Evolutionary conservation across 2,888 invertebrate species (phyloP), one percentile per base, ranked within the genome.

Genomic region (Lepidonotus clava): DNA sequence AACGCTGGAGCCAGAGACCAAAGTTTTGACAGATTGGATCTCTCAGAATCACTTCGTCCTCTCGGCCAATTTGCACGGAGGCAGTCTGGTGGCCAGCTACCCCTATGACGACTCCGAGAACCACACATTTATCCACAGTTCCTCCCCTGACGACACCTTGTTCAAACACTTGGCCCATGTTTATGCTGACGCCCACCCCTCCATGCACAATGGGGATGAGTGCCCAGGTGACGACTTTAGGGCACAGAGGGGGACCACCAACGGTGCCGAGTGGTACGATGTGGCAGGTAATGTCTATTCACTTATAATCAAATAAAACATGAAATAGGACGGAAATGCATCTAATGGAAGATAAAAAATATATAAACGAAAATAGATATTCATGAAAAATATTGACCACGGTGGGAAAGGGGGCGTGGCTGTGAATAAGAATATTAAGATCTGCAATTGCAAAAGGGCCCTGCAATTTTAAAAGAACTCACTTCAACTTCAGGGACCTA

Each of bases 231-330:
- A 93, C 67, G 84, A 87, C 38, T 93, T 93, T 88, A 90, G 76
- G 0, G 96, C 96, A 1, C 1, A 32, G 8, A 11, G 36, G 46
- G 99, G 99, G 2, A 98, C 98, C 86, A 98, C 97, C 0, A 99
- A 99, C 93, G 99, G 99, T 0, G 99, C 98, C 11, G 95, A 96
- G 88, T 99, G 99, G 99, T 99, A 99, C 92, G 96, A 96, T 34
- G 96, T 98, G 0, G 95, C 95, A 96, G 93, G 93, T 93, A 90
- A 89, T 18, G 53, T 5, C n/a, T n/a, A n/a, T n/a, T n/a, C n/a
- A n/a, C n/a, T n/a, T n/a, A n/a, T n/a, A n/a, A n/a, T n/a, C n/a
- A n/a, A n/a, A n/a, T n/a, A n/a, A n/a, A n/a, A n/a, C n/a, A n/a
- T n/a, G n/a, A n/a, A n/a, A n/a, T n/a, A n/a, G n/a, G n/a, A n/a